Conservation (phyloP, 2,888 invertebrate genomes). For the Empis stercorea region DNA sequence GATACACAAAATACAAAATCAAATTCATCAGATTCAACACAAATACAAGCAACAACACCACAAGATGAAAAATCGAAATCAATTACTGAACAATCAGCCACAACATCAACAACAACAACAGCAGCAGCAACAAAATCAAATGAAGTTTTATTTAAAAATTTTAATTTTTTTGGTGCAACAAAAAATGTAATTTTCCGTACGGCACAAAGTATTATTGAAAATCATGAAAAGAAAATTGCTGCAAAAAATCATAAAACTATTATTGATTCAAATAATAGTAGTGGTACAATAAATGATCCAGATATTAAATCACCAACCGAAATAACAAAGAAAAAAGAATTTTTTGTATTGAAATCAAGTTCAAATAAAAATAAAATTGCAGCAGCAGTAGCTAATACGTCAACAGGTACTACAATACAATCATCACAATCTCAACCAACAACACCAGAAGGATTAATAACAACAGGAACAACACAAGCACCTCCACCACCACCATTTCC, state of each 20-base stretch:
- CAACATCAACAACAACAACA: conserved; percentile 1
- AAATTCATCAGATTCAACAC: conserved; percentile 1
- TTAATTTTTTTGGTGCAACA: conserved; percentile 35
- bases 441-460: not conserved
- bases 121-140: conserved; percentile 22
- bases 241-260: conserved; percentile 27
- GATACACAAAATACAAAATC: not conserved
- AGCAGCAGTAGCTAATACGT: conserved; percentile 22
- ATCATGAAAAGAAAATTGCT: conserved; percentile 36
- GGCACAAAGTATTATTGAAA: conserved; percentile 37
- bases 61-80: not conserved
- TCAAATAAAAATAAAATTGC: conserved; percentile 31
- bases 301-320: conserved; percentile 33
- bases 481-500: too few species aligned
- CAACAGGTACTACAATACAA: not conserved
- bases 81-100: not conserved
- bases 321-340: conserved; percentile 34
- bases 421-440: not conserved
- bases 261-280: not conserved
- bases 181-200: conserved; percentile 37
- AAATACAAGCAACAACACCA: not conserved
- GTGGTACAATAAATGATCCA: conserved; percentile 11
- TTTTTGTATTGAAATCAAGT: conserved; percentile 30
- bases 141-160: conserved; percentile 33
- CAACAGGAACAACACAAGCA: too few species aligned